phyloP scores from a whole-genome alignment of 1,140 invertebrate species.

The Ceratosolen fusciceps region DNA sequence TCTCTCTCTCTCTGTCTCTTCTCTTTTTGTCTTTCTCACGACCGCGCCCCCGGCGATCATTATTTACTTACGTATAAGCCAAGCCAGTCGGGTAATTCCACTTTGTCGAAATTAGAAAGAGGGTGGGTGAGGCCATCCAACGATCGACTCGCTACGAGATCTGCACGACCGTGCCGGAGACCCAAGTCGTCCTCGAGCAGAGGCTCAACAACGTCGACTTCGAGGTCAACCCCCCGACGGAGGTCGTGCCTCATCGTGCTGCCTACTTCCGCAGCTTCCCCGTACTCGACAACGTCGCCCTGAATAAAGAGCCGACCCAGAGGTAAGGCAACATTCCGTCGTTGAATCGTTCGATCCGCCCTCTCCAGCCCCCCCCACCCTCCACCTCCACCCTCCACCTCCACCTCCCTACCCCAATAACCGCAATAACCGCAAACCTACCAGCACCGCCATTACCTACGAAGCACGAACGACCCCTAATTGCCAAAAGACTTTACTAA shows the following conservation, averaged over 20 bases:
- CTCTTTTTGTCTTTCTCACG: no score
- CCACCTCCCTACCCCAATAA: no score
- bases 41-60: no score
- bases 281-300: slow-evolving; percentile 80
- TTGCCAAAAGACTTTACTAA: slow-evolving; percentile 22
- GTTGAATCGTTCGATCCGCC: no score
- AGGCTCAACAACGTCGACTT: slow-evolving; percentile 83
- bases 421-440: no score
- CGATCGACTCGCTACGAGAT: slow-evolving; percentile 84
- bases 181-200: slow-evolving; percentile 80
- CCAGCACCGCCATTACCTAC: no score
- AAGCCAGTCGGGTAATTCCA: no score
- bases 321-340: slow-evolving; percentile 72
- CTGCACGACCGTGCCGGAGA: slow-evolving; percentile 80
- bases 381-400: no score
- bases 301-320: slow-evolving; percentile 83
- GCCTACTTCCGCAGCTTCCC: slow-evolving; percentile 87
- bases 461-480: no score
- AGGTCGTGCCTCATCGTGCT: slow-evolving; percentile 79
- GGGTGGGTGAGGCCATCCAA: slow-evolving; percentile 82
- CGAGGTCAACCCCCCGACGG: slow-evolving; percentile 82
- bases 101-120: slow-evolving; percentile 67
- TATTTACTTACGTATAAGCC: no score
- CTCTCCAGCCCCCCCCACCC: no score
- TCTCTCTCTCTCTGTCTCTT: no score